Base-by-base conservation (phyloP, 2,797 vertebrate species). In the Natrix natrix region DNA sequence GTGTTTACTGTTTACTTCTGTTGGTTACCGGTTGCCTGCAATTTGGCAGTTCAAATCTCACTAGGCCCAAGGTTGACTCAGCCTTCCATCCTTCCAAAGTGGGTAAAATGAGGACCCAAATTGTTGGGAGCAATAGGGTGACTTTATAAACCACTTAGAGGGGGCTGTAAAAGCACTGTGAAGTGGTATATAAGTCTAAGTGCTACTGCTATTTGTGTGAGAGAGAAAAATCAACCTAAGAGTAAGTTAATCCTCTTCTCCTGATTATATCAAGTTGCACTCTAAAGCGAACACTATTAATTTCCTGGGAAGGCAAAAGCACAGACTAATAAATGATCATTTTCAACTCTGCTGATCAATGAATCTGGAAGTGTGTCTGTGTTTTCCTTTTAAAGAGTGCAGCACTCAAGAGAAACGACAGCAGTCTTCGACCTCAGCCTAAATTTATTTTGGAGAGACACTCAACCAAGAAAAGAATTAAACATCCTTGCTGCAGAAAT, bases 191-290 rank as follows among this genome's bases (percentile, higher is more conserved):
- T 52, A 52, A 52, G 48, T 52, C 48, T 52, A 52, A 52, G 48
- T 52, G 48, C 48, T 5, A 52, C 48, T 52, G 48, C 48, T 52
- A 5, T 56, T 88, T 78, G 24, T 20, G 57, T 16, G 24, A 12
- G 48, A 7, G 28, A 5, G 11, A 6, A 28, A 32, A 16, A 93
- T 93, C 95, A 56, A 94, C 89, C n/a, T 93, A 91, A 61, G 59
- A 94, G 91, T 89, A 97, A 95, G 92, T 92, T 59, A 93, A 37
- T 96, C 94, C 92, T 92, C 17, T 90, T 94, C 92, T 63, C 22
- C 57, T 91, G 93, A 92, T 59, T 92, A 88, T 78, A 88, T 89
- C 92, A 95, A 93, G 37, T 94, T 69, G 86, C 2, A 93, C 92
- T 87, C 87, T 92, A 91, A 93, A 90, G 83, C 8, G 94, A 94